Base-by-base conservation (phyloP, 2,797 vertebrate genomes). In the Anabas testudineus region DNA sequence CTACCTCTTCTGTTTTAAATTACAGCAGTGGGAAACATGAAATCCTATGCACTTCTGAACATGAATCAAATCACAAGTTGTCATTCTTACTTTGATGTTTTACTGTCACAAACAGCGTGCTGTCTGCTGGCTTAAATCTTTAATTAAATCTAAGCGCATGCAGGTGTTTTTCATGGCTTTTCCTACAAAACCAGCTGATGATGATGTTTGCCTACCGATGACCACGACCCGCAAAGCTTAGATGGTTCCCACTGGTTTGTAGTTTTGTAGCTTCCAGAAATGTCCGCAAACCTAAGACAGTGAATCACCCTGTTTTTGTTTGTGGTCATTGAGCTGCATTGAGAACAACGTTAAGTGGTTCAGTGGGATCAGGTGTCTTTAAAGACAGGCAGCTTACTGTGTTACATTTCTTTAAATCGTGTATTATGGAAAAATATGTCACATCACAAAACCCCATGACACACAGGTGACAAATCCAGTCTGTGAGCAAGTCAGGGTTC, bases 221-320 rank as follows among this genome's bases (percentile, higher is more conserved):
- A 59, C 82, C 75, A 45, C 63, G 76, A 65, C 43, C 84, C 65
- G 0, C 85, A 80, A 24, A 58, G 69, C 78, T 88, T 56, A 70
- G 56, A 45, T 39, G 69, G 2, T 48, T 74, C 71, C 43, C 57
- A 19, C 15, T 36, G 51, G 63, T 64, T 85, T 80, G 60, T 19
- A 46, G 64, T 59, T 39, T 24, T 34, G 61, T 37, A 37, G 49
- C 37, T 54, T 71, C 60, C 61, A 58, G 30, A 83, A 77, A 57
- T 52, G 75, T 61, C 68, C 45, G 61, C 10, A 58, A 73, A 87
- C 30, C 21, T 8, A 62, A 54, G 69, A 66, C 41, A 12, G 48
- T 85, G 70, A 88, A 71, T 91, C 83, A 86, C 59, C 64, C 21
- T 78, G 73, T 85, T 81, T 67, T 89, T 83, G 76, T 77, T 66